Base-by-base conservation (phyloP, 1,140 invertebrate species). In the silkworm (Bombyx mori) region DNA sequence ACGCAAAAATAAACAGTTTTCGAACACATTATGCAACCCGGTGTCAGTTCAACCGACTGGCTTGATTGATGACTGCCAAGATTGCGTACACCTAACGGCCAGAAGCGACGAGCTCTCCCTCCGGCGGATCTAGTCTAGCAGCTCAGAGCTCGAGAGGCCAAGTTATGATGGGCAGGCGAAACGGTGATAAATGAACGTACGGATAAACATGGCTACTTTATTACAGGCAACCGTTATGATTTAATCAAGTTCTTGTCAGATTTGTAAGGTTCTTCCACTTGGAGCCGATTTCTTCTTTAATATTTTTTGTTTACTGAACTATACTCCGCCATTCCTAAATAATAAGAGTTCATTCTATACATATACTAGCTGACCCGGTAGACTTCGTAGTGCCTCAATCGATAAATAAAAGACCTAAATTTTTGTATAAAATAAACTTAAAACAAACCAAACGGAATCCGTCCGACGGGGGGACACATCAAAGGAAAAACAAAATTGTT, bases 161-260 rank as follows among this genome's bases (percentile, higher is more conserved):
- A 53, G 48, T n/a, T 54, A 67, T 7, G 51, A 22, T 74, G 73
- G 79, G 53, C 63, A 46, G 18, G 61, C 60, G 58, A 74, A 71
- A 69, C 69, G 62, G 59, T 84, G 81, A 84, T 84, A 77, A 80
- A 84, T 78, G 79, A 73, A 65, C 65, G 56, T 62, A 56, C 58
- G 69, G 75, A 80, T 76, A 79, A 82, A 80, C 80, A 80, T 68
- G 69, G 75, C 74, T 78, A 82, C 79, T 85, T 85, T 82, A 85
- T 85, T 80, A 82, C 69, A 75, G 70, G 64, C 69, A 65, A 65
- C 69, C 62, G 66, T 73, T 73, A 80, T 85, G 82, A 85, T 85
- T 85, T 85, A 85, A 82, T 85, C 75, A 85, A 78, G 65, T 68
- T 68, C 71, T 72, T 80, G 77, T 76, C 73, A 70, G 72, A 70